Evolutionary conservation across 2,797 vertebrate genomes (phyloP).

Genomic region (Cynodonichthys magdalenae): DNA sequence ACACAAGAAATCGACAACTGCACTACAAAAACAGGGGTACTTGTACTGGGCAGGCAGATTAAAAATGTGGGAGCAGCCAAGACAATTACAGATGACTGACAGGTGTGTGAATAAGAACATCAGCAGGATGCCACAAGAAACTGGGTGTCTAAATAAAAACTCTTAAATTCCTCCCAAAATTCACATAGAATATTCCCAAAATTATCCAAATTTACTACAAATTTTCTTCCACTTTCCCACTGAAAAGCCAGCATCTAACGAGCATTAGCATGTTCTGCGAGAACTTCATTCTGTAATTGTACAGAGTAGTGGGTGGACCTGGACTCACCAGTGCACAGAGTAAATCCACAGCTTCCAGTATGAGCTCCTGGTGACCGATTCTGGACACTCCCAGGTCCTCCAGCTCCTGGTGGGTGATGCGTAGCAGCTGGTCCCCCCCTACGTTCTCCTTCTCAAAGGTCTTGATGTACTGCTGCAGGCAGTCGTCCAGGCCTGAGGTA

Average conservation of each 20-base stretch:
- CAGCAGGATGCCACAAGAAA: no score
- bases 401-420: conserved; percentile 98
- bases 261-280: neutral
- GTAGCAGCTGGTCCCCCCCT: conserved; percentile 94
- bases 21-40: no score
- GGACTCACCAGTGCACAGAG: conserved; percentile 95
- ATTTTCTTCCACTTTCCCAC: neutral
- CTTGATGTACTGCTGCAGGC: conserved; percentile 97
- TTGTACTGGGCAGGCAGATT: no score
- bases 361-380: conserved; percentile 98
- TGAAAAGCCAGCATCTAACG: neutral
- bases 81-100: no score
- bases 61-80: no score
- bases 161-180: no score
- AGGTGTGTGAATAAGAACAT: no score
- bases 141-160: no score
- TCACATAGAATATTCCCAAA: no score
- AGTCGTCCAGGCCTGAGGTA: conserved; percentile 93
- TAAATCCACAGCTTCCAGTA: conserved; percentile 97
- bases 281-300: conserved; percentile 23
- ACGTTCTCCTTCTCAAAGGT: conserved; percentile 98
- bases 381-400: conserved; percentile 97
- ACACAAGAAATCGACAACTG: no score
- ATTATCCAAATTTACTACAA: no score
- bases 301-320: conserved; percentile 31